A percentile compares a stretch with the other conserved stretches of the same genome.
Evolutionary conservation across 1,140 invertebrate genomes (phyloP).

Genomic region (Xylocopa sonorina): DNA sequence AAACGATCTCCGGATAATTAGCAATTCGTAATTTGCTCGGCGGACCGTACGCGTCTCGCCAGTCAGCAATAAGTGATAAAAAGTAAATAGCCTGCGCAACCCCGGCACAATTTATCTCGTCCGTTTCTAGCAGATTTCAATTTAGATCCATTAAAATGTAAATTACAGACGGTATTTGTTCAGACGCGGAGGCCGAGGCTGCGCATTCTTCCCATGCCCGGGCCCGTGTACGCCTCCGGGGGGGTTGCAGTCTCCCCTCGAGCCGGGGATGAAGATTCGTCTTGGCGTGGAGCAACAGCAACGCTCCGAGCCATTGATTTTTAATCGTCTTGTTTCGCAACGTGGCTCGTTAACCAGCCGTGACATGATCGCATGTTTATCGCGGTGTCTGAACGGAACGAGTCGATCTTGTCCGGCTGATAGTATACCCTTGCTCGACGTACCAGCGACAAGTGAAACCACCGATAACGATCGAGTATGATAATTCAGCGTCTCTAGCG

Average conservation of each 20-base stretch:
- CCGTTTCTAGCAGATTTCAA: constrained; percentile 68
- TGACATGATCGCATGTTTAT: background rate
- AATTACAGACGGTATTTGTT: constrained; percentile 69
- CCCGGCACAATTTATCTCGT: constrained; percentile 64
- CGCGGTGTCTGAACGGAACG: background rate
- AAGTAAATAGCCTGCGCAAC: constrained; percentile 64
- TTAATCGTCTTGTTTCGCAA: background rate
- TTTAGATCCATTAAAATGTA: constrained; percentile 76
- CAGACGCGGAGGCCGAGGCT: constrained; percentile 38
- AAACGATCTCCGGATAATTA: constrained; percentile 57
- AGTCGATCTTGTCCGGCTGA: background rate
- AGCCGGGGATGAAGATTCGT: constrained; percentile 9
- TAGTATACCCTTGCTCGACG: background rate
- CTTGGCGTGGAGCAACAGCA: background rate
- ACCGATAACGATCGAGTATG: background rate
- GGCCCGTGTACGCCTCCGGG: constrained; percentile 2
- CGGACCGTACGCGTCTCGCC: background rate
- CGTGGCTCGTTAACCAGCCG: background rate
- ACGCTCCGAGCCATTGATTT: constrained; percentile 17
- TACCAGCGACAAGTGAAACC: background rate
- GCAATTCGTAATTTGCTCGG: constrained; percentile 49
- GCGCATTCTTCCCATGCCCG: constrained; percentile 38
- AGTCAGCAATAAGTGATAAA: constrained; percentile 56
- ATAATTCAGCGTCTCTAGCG: background rate
- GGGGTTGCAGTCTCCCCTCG: background rate